These are phyloP conservation scores for Procapra przewalskii DNA, from an alignment of 2,113 vertebrate species.

Conservation along the genomic window DNA sequence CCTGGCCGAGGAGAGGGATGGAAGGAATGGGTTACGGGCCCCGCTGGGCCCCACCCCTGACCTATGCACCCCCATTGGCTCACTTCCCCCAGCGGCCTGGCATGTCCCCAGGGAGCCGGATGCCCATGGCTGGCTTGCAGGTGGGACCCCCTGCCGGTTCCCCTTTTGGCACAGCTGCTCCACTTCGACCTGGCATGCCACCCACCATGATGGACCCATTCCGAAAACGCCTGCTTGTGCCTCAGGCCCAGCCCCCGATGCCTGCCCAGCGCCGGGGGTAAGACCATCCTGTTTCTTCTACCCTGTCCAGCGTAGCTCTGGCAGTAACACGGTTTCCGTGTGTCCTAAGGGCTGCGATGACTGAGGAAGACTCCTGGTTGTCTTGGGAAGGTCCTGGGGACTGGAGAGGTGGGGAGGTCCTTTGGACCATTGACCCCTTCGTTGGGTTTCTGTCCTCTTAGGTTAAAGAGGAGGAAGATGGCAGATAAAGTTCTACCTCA, in stretches of 20 bases:
- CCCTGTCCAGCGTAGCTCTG: background rate
- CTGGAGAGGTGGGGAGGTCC: background rate
- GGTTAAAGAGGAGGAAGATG: constrained; percentile 97
- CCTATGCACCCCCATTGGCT: background rate
- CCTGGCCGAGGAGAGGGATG: background rate
- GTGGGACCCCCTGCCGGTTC: constrained; percentile 88
- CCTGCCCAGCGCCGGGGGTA: constrained; percentile 90
- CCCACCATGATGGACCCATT: constrained; percentile 90
- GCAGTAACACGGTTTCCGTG: background rate
- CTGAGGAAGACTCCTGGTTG: background rate
- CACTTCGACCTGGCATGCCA: constrained; percentile 90
- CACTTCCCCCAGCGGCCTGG: constrained; percentile 83
- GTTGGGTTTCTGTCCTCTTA: constrained; percentile 64
- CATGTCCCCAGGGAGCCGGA: constrained; percentile 86
- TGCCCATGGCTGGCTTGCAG: constrained; percentile 88
- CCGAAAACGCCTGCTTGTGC: constrained; percentile 90
- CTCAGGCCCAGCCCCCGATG: constrained; percentile 88
- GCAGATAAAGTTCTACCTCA: constrained; percentile 98
- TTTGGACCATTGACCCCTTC: background rate
- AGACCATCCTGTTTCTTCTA: constrained; percentile 48
- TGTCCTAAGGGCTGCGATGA: background rate
- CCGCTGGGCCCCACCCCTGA: background rate
- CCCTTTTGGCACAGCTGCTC: constrained; percentile 86
- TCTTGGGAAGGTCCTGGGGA: background rate
- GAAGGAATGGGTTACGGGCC: background rate